phyloP scores from a whole-genome alignment of 2,888 invertebrate species.

The Copidosoma aretas region DNA sequence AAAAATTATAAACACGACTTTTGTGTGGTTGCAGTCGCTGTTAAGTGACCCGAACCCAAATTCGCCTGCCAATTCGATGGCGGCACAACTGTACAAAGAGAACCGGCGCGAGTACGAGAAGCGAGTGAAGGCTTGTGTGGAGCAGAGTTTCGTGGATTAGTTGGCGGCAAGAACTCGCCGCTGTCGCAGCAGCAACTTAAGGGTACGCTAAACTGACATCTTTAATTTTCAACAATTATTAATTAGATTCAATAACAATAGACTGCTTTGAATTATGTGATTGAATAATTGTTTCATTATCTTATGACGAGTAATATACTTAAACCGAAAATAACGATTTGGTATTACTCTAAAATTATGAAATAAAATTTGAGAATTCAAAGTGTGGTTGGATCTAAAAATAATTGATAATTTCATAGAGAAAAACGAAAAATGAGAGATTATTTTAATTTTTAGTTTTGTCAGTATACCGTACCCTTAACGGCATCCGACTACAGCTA shows the following conservation, averaged over 20 bases:
- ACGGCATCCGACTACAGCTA: constrained; percentile 43
- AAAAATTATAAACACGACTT: constrained; percentile 50
- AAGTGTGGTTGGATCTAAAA: neutral
- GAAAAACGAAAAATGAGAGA: neutral
- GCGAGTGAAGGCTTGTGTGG: constrained; percentile 98
- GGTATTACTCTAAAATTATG: neutral
- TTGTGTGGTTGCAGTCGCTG: constrained; percentile 82
- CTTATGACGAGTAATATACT: no score
- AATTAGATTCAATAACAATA: neutral
- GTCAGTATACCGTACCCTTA: constrained; percentile 42
- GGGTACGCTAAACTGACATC: constrained; percentile 40
- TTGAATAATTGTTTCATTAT: no score
- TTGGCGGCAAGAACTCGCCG: constrained; percentile 49
- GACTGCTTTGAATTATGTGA: no score
- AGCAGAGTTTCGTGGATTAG: constrained; percentile 98
- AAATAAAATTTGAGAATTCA: neutral
- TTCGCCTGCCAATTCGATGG: constrained; percentile 98
- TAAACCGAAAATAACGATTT: neutral
- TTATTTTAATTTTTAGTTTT: constrained; percentile 34
- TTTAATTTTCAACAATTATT: neutral
- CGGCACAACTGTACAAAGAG: constrained; percentile 99
- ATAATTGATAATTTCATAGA: neutral
- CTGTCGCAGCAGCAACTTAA: constrained; percentile 44
- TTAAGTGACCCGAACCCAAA: constrained; percentile 99
- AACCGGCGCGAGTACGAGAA: constrained; percentile 99